A percentile compares a stretch with the other conserved stretches of the same genome.
Conservation (phyloP, 2,888 invertebrate species). For the Stenurella melanura region DNA sequence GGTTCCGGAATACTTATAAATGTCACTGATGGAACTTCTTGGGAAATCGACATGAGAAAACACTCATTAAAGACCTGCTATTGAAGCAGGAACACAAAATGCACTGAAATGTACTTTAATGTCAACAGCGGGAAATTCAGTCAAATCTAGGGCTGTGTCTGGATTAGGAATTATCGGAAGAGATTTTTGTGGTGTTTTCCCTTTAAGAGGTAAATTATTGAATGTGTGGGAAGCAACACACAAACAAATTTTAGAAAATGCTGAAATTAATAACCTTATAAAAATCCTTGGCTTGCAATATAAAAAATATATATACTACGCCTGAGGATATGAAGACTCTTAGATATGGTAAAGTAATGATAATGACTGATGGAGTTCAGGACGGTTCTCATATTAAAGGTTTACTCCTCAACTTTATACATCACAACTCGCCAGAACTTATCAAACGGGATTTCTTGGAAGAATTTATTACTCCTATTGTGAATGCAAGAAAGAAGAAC, state of each 20-base stretch:
- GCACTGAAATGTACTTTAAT: constrained; percentile 95
- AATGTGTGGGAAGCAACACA: constrained; percentile 98
- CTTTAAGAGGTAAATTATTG: constrained; percentile 92
- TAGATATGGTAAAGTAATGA: constrained; percentile 97
- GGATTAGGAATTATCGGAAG: constrained; percentile 95
- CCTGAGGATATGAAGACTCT: constrained; percentile 91
- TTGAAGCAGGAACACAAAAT: constrained; percentile 94
- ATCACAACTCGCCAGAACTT: constrained; percentile 98
- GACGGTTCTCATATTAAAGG: constrained; percentile 99
- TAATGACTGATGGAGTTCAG: constrained; percentile 99
- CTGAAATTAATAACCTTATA: constrained; percentile 96
- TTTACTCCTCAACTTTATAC: constrained; percentile 97
- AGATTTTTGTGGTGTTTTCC: constrained; percentile 97
- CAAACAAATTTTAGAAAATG: constrained; percentile 97
- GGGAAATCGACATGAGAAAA: too few relatives aligned
- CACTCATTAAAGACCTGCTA: too few relatives aligned
- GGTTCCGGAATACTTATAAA: too few relatives aligned
- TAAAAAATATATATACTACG: constrained; percentile 92
- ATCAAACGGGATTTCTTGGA: constrained; percentile 94
- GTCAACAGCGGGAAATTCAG: constrained; percentile 99
- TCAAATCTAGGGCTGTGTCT: constrained; percentile 97
- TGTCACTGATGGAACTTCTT: too few relatives aligned
- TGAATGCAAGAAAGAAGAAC: constrained; percentile 93
- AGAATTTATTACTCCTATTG: constrained; percentile 99
- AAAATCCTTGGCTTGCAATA: constrained; percentile 98